phyloP scores from a whole-genome alignment of 2,888 invertebrate genomes.

The Cremastobaeus sp. region DNA sequence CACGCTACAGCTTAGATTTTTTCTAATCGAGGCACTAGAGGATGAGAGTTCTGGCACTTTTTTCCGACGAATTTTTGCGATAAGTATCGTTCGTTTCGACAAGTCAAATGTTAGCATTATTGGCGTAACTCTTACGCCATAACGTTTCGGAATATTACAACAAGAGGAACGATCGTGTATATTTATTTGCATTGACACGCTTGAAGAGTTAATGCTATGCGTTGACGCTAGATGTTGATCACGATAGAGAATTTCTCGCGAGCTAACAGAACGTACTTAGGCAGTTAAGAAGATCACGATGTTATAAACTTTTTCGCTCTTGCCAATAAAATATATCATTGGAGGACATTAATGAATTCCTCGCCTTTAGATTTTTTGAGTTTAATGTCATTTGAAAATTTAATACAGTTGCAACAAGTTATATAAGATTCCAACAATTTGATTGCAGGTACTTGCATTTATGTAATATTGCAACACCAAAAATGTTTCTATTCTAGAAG shows the following conservation, averaged over 20 bases:
- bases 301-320: no score
- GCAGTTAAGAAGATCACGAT: neutral
- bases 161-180: slow-evolving; percentile 17
- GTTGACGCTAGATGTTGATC: slow-evolving; percentile 12
- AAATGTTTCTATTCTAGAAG: slow-evolving; percentile 21
- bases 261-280: neutral
- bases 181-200: slow-evolving; percentile 44
- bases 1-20: no score
- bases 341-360: no score
- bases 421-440: slow-evolving; percentile 32
- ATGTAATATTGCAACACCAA: slow-evolving; percentile 31
- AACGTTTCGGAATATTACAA: slow-evolving; percentile 25
- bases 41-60: no score
- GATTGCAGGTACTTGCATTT: slow-evolving; percentile 21
- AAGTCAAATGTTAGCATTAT: no score
- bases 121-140: slow-evolving; percentile 30
- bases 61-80: no score
- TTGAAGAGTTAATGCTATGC: slow-evolving; percentile 14
- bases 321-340: no score
- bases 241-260: slow-evolving; percentile 8
- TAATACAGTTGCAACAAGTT: neutral
- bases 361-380: no score
- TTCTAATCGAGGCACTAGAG: neutral
- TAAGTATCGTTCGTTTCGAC: no score
- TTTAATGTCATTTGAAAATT: no score